These are phyloP conservation scores for Champsocephalus esox DNA, from an alignment of 2,797 vertebrate genomes.

Conservation along the genomic window DNA sequence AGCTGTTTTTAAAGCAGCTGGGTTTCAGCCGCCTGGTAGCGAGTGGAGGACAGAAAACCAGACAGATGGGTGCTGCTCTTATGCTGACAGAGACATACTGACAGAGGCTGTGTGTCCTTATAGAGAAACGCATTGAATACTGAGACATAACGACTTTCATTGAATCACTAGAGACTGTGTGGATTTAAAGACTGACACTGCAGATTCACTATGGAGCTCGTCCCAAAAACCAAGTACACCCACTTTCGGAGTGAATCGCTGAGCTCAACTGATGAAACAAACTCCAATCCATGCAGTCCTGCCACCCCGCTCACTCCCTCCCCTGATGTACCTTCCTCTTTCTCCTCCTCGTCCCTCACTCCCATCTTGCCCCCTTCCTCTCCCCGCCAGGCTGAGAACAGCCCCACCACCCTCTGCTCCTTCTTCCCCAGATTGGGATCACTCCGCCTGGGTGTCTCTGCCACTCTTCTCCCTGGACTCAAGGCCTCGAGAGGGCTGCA, in stretches of 20 bases:
- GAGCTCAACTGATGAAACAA: constrained; percentile 89
- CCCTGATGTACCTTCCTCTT: constrained; percentile 79
- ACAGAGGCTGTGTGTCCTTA: constrained; percentile 66
- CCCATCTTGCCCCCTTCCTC: constrained; percentile 85
- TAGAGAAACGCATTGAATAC: constrained; percentile 68
- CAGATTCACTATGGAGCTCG: constrained; percentile 89
- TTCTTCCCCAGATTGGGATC: constrained; percentile 96
- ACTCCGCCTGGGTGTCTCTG: constrained; percentile 90
- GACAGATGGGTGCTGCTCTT: constrained; percentile 67
- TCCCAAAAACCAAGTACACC: constrained; percentile 95
- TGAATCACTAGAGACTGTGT: constrained; percentile 59
- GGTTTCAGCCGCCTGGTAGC: constrained; percentile 51
- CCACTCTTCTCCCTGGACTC: constrained; percentile 85
- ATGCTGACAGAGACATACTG: constrained; percentile 57
- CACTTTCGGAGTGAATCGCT: constrained; percentile 94
- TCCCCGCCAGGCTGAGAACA: constrained; percentile 85
- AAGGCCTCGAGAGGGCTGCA: constrained; percentile 77
- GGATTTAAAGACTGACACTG: constrained; percentile 68
- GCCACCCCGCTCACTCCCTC: constrained; percentile 78
- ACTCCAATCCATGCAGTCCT: constrained; percentile 82
- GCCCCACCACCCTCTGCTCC: constrained; percentile 96
- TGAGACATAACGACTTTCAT: constrained; percentile 71
- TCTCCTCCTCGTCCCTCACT: constrained; percentile 89
- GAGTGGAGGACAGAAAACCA: constrained; percentile 53
- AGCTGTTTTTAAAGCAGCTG: constrained; percentile 55